phyloP scores from a whole-genome alignment of 2,797 vertebrate genomes.

The Phalanger gymnotis region DNA sequence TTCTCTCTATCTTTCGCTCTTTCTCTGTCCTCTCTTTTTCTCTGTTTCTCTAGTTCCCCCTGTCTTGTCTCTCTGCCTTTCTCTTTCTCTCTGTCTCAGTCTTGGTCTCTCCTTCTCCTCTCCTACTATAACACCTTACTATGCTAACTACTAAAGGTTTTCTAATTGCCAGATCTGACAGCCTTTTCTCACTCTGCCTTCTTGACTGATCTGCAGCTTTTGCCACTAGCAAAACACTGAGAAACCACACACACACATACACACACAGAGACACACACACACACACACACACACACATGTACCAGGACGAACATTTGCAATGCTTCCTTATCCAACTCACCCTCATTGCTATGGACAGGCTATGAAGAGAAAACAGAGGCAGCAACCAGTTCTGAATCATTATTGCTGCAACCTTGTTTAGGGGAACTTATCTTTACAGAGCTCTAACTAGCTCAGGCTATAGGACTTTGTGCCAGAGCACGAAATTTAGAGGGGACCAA shows the following conservation, averaged over 20 bases:
- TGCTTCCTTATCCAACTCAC: neutral
- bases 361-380: neutral
- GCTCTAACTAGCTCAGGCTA: neutral
- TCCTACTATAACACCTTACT: neutral
- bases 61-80: neutral
- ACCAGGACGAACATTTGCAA: neutral
- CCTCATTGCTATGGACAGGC: neutral
- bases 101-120: neutral
- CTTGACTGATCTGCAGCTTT: neutral
- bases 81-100: neutral
- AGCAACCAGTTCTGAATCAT: neutral
- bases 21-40: neutral
- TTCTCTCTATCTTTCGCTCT: neutral
- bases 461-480: neutral
- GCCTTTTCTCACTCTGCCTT: neutral
- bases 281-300: neutral
- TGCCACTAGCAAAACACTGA: neutral
- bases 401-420: neutral
- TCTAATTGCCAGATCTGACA: neutral
- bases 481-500: neutral
- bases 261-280: too few relatives aligned
- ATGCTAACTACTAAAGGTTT: neutral
- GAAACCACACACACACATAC: neutral
- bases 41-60: neutral
- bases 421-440: neutral